Base-by-base conservation (phyloP, 2,113 vertebrate genomes). In the Mesocricetus auratus region DNA sequence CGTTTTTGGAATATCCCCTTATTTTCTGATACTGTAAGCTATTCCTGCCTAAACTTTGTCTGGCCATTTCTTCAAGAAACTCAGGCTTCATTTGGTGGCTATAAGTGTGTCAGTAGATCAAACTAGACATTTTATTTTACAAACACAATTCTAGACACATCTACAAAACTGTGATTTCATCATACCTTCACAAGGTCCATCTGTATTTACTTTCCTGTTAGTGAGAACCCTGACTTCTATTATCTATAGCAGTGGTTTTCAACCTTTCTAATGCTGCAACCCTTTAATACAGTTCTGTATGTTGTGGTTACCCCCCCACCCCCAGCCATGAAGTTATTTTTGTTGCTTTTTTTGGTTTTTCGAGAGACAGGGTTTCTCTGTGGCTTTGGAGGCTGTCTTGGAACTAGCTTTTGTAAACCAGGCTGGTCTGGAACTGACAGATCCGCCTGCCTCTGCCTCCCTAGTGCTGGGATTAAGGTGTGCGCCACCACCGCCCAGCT, bases 151-250 rank as follows among this genome's bases (percentile, higher is more conserved):
- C 73, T 26, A 26, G 79, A 82, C 21, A 58, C 53, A n/a, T 73
- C 19, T 85, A 53, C 94, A 89, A 74, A 87, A 19, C 22, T 9
- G 0, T 83, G 89, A 60, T 7, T 87, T 95, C 4, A 50, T 88
- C 5, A 69, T 69, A 19, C 7, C 29, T 56, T 21, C 10, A 1
- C 62, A 88, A 31, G 13, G 16, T 56, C 77, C 22, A 7, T 91
- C 56, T 95, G 24, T 68, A 39, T 45, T 94, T 92, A 39, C 50
- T 95, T 89, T 91, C 24, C 90, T 58, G 68, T 24, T 24, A 88
- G 47, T 31, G 36, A 87, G 47, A 90, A 75, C 47, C 64, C n/a
- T 85, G 26, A 69, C 62, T 79, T 89, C 33, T 60, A 0, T 69
- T 94, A 74, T 36, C 31, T 53, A 26, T 4, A 58, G 29, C 31